These are phyloP conservation scores for Brenthis ino DNA, from an alignment of 2,888 invertebrate genomes.

Conservation along the genomic window DNA sequence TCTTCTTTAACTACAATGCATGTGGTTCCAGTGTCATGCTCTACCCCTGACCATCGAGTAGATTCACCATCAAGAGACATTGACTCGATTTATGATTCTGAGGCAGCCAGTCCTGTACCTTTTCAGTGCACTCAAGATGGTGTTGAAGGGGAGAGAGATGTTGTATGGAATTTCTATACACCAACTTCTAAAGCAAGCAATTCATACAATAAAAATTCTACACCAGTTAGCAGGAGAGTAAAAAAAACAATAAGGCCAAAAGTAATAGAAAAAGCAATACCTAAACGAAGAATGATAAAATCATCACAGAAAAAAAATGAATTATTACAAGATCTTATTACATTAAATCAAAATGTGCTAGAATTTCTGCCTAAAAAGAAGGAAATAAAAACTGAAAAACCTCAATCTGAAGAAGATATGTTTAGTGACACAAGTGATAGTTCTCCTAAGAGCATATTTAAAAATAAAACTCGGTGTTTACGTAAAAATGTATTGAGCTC, in stretches of 20 bases:
- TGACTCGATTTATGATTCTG: slow-evolving; percentile 71
- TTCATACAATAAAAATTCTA: slow-evolving; percentile 60
- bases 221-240: slow-evolving; percentile 66
- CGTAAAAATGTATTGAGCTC: slow-evolving; percentile 73
- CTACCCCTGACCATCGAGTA: slow-evolving; percentile 66
- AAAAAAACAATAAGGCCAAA: slow-evolving; percentile 58
- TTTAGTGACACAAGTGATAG: slow-evolving; percentile 63
- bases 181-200: slow-evolving; percentile 65
- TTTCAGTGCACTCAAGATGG: slow-evolving; percentile 79
- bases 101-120: slow-evolving; percentile 73
- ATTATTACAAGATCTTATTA: slow-evolving; percentile 69
- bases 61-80: slow-evolving; percentile 74
- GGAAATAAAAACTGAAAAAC: slow-evolving; percentile 46
- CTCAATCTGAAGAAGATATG: slow-evolving; percentile 68
- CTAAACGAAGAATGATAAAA: slow-evolving; percentile 59
- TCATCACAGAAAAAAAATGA: slow-evolving; percentile 64
- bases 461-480: slow-evolving; percentile 59
- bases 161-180: slow-evolving; percentile 78
- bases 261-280: slow-evolving; percentile 58
- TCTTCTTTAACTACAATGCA: not conserved
- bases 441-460: slow-evolving; percentile 65
- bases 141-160: slow-evolving; percentile 74
- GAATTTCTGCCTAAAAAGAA: slow-evolving; percentile 61
- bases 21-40: slow-evolving; percentile 66
- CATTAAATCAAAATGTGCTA: slow-evolving; percentile 72